phyloP scores from a whole-genome alignment of 2,888 invertebrate species.

The Onchidella celtica region DNA sequence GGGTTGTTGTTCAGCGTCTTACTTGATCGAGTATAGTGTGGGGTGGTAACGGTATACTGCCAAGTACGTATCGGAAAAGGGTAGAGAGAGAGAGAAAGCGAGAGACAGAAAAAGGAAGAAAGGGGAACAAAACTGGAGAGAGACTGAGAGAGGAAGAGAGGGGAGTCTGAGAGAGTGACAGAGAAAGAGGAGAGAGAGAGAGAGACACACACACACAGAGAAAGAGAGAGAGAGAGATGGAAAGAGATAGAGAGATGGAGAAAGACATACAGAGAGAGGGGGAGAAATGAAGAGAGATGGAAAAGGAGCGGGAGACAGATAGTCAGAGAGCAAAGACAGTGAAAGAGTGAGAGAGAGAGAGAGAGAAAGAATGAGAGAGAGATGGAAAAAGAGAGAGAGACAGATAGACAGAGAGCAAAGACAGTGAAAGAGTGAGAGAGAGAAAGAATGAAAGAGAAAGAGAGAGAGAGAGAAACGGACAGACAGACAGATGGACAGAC shows the following conservation, averaged over 20 bases:
- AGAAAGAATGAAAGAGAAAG: slow-evolving; percentile 19
- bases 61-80: neutral
- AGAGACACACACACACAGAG: neutral
- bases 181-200: neutral
- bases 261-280: no score
- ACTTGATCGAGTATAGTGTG: no score
- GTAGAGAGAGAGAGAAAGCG: slow-evolving; percentile 13
- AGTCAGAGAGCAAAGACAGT: neutral
- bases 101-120: no score
- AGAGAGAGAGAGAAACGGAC: slow-evolving; percentile 1
- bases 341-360: neutral
- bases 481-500: no score
- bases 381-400: neutral
- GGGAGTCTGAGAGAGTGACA: neutral
- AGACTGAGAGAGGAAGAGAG: neutral
- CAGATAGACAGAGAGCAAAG: neutral
- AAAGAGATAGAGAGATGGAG: no score
- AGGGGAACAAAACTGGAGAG: slow-evolving; percentile 21
- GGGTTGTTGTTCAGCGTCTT: no score
- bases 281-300: no score
- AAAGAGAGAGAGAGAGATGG: no score
- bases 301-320: no score
- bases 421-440: no score
- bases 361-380: neutral
- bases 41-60: no score